Evolutionary conservation across 2,888 invertebrate genomes (phyloP).

Genomic region (Teleogryllus oceanicus): DNA sequence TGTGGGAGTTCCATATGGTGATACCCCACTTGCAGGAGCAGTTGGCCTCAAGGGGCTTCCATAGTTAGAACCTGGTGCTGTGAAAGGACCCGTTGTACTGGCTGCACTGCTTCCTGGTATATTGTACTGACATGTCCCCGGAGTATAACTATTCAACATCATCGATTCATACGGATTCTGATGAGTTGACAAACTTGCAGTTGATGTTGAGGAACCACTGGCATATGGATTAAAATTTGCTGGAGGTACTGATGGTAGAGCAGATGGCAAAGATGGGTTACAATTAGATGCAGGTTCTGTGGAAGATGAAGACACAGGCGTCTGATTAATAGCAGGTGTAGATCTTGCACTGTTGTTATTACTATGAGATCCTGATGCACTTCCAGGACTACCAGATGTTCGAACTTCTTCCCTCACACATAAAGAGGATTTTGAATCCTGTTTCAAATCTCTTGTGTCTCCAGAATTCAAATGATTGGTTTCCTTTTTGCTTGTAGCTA

Average conservation of each 20-base stretch:
- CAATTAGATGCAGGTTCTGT: constrained; percentile 38
- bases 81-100: constrained; percentile 27
- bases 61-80: constrained; percentile 28
- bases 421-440: constrained; percentile 23
- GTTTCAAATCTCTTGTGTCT: constrained; percentile 25
- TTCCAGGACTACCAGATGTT: constrained; percentile 28
- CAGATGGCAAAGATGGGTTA: constrained; percentile 19
- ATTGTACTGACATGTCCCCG: constrained; percentile 25
- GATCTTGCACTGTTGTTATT: constrained; percentile 34
- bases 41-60: constrained; percentile 26
- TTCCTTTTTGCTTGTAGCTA: background rate
- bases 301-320: constrained; percentile 36
- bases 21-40: constrained; percentile 23
- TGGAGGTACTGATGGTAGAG: constrained; percentile 21
- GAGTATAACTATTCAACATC: constrained; percentile 31
- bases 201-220: background rate
- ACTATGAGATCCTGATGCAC: constrained; percentile 32
- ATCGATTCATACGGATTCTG: constrained; percentile 34
- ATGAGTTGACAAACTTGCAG: constrained; percentile 21
- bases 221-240: constrained; percentile 28
- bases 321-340: constrained; percentile 29
- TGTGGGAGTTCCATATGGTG: constrained; percentile 27
- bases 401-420: constrained; percentile 23
- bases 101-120: constrained; percentile 18
- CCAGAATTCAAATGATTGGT: background rate